Evolutionary conservation across 2,797 vertebrate species (phyloP).

Genomic region (Molossus alvarezi): DNA sequence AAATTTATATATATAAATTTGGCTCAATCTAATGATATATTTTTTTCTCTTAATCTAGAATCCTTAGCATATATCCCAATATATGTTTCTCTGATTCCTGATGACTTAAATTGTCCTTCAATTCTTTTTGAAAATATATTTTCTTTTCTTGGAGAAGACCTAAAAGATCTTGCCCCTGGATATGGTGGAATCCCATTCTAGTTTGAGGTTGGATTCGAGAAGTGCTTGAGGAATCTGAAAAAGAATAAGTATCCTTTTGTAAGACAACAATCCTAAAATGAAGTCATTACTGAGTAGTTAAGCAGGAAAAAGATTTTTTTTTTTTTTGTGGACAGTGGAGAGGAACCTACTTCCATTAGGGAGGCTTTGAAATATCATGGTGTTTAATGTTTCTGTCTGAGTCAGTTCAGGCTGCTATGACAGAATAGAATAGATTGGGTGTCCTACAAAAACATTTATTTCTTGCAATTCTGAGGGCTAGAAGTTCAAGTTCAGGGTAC

Average conservation of each 20-base stretch:
- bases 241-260: neutral
- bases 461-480: neutral
- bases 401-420: neutral
- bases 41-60: neutral
- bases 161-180: neutral
- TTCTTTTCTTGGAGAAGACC: neutral
- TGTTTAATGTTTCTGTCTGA: neutral
- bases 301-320: neutral
- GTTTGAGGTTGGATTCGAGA: neutral
- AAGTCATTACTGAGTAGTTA: neutral
- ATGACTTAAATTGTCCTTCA: neutral
- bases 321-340: neutral
- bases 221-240: neutral
- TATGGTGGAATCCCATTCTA: neutral
- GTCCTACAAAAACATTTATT: neutral
- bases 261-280: neutral
- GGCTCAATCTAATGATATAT: neutral
- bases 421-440: neutral
- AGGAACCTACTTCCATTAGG: neutral
- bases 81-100: neutral
- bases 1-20: neutral
- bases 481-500: neutral
- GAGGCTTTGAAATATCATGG: neutral
- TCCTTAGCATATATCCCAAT: accelerated
- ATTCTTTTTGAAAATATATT: neutral